phyloP scores from a whole-genome alignment of 2,888 invertebrate genomes.

The Melanostoma scalare region DNA sequence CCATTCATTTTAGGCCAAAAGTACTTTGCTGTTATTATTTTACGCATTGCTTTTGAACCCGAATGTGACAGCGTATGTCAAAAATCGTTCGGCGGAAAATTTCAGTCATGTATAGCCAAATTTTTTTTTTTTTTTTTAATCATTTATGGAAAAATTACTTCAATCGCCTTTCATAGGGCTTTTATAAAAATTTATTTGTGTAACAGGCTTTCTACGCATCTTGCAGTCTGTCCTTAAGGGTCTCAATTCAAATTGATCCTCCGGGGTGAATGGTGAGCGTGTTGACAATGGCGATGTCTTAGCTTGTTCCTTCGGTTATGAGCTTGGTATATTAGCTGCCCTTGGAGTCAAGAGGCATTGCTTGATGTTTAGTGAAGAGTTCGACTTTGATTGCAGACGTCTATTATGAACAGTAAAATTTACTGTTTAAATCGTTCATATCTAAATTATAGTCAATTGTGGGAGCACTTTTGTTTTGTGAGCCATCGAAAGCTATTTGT shows the following conservation, averaged over 20 bases:
- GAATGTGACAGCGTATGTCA: neutral
- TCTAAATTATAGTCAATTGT: conserved; percentile 22
- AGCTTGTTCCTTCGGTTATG: neutral
- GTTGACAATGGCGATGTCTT: neutral
- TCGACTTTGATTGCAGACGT: neutral
- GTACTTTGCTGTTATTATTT: neutral
- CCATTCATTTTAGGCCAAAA: conserved; percentile 16
- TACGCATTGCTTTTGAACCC: neutral
- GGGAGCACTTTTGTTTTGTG: neutral
- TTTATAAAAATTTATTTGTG: conserved; percentile 47
- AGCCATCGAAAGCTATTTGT: neutral
- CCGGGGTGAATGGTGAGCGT: conserved; percentile 50
- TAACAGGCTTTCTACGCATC: conserved; percentile 41
- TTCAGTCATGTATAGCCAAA: neutral
- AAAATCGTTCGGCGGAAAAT: neutral
- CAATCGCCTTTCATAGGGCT: neutral
- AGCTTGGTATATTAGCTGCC: neutral
- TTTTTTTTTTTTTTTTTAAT: neutral
- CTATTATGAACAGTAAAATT: conserved; percentile 8
- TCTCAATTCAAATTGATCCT: conserved; percentile 35
- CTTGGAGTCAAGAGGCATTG: conserved; percentile 11
- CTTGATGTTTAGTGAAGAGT: neutral
- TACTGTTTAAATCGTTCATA: conserved; percentile 20
- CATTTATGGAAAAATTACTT: no score
- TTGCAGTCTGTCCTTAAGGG: conserved; percentile 46